Conservation (phyloP, 2,888 invertebrate genomes). For the Glyphotaelius pellucidus region DNA sequence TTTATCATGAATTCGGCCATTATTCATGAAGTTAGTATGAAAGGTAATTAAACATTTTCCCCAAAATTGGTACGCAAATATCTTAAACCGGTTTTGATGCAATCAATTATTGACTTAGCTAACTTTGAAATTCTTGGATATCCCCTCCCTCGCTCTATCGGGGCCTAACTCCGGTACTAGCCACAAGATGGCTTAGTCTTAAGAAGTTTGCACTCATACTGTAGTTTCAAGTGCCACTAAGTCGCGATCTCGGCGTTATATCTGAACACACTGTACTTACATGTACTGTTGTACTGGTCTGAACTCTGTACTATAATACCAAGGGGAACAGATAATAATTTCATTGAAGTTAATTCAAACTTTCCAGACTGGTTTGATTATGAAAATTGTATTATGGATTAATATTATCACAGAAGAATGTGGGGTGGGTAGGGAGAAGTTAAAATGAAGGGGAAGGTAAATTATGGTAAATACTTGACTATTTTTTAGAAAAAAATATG, state of each 20-base stretch:
- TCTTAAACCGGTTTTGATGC: background rate
- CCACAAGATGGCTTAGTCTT: background rate
- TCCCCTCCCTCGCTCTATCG: background rate
- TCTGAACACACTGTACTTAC: background rate
- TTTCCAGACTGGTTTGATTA: background rate
- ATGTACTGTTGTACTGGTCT: background rate
- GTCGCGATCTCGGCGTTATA: background rate
- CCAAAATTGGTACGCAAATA: background rate
- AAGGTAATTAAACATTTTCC: background rate
- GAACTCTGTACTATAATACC: background rate
- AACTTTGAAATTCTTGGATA: background rate
- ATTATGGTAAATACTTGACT: too few species aligned
- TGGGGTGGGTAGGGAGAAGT: background rate
- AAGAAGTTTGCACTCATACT: background rate
- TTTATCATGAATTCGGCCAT: too few species aligned
- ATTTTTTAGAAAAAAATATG: too few species aligned
- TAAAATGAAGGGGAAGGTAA: background rate
- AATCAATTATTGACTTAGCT: background rate
- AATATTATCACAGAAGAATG: background rate
- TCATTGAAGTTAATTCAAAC: background rate
- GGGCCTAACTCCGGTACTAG: background rate
- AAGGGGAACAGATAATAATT: background rate
- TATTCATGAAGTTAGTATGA: too few species aligned
- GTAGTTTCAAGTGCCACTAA: constrained; percentile 2
- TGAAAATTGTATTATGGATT: background rate